phyloP scores from a whole-genome alignment of 2,888 invertebrate genomes.

The Pteria penguin region DNA sequence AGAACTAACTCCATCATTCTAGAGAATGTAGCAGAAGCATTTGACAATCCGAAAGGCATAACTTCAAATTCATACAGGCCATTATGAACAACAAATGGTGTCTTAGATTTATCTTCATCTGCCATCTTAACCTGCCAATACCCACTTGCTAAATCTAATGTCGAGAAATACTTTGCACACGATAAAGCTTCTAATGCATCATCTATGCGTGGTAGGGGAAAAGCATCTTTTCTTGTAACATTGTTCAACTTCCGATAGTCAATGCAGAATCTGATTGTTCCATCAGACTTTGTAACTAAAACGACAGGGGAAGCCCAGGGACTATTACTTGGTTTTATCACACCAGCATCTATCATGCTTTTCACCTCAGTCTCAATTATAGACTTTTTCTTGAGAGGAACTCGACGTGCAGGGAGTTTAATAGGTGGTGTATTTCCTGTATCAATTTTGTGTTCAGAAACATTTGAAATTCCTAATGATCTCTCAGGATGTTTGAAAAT shows the following conservation, averaged over 20 bases:
- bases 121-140: slow-evolving; percentile 56
- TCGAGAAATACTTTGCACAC: slow-evolving; percentile 50
- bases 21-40: slow-evolving; percentile 57
- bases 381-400: too few species aligned
- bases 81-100: slow-evolving; percentile 42
- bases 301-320: too few species aligned
- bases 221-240: slow-evolving; percentile 35
- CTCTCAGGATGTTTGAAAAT: too few species aligned
- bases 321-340: too few species aligned
- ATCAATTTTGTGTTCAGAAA: too few species aligned
- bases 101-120: slow-evolving; percentile 39
- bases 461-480: too few species aligned
- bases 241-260: slow-evolving; percentile 33
- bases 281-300: too few species aligned
- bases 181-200: slow-evolving; percentile 38
- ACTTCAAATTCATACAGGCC: slow-evolving; percentile 41
- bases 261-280: too few species aligned
- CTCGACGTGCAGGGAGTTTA: too few species aligned
- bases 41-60: slow-evolving; percentile 53
- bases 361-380: too few species aligned
- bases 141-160: slow-evolving; percentile 52
- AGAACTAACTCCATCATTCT: slow-evolving; percentile 51
- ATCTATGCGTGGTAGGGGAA: slow-evolving; percentile 38
- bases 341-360: too few species aligned
- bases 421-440: too few species aligned